Percentiles rank a stretch among this genome's conserved stretches.
Evolutionary conservation across 2,888 invertebrate species (phyloP).

Genomic region (Mesorhabditis belari): DNA sequence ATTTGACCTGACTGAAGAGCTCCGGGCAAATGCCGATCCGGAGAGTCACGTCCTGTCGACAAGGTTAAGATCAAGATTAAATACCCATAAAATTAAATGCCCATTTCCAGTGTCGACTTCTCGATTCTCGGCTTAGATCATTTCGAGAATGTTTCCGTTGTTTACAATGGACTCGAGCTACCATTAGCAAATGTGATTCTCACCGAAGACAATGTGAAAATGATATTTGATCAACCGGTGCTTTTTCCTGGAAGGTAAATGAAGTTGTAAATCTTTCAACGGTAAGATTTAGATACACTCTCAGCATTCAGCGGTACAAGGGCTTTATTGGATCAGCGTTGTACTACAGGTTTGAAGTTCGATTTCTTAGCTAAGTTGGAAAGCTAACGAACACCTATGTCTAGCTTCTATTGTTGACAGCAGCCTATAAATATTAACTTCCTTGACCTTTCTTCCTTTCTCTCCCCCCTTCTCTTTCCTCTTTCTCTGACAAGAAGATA

Average conservation of each 20-base stretch:
- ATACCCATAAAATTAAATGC: too few relatives aligned
- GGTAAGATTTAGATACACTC: slow-evolving; percentile 12
- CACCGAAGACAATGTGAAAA: slow-evolving; percentile 26
- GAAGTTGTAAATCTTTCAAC: not conserved
- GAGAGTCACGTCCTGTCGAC: not conserved
- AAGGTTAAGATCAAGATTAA: too few relatives aligned
- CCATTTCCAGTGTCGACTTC: too few relatives aligned
- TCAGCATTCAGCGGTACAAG: slow-evolving; percentile 27
- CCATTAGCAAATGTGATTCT: slow-evolving; percentile 25
- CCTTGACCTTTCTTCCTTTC: too few relatives aligned
- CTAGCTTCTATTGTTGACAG: too few relatives aligned
- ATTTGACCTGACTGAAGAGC: slow-evolving; percentile 16
- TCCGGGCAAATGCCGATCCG: not conserved
- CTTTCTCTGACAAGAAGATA: too few relatives aligned
- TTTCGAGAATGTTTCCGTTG: slow-evolving; percentile 28
- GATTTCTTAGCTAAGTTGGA: too few relatives aligned
- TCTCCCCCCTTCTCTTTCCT: too few relatives aligned
- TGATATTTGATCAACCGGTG: slow-evolving; percentile 18
- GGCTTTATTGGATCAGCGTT: slow-evolving; percentile 25
- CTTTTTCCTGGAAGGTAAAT: slow-evolving; percentile 19
- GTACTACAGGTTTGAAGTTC: slow-evolving; percentile 20
- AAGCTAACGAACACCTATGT: too few relatives aligned
- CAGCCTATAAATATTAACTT: too few relatives aligned
- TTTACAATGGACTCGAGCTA: slow-evolving; percentile 23
- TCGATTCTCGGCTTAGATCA: slow-evolving; percentile 25